Percentiles rank a stretch among this genome's conserved stretches.
Evolutionary conservation across 1,140 invertebrate species (phyloP).

Genomic region (Meloidogyne chitwoodi): DNA sequence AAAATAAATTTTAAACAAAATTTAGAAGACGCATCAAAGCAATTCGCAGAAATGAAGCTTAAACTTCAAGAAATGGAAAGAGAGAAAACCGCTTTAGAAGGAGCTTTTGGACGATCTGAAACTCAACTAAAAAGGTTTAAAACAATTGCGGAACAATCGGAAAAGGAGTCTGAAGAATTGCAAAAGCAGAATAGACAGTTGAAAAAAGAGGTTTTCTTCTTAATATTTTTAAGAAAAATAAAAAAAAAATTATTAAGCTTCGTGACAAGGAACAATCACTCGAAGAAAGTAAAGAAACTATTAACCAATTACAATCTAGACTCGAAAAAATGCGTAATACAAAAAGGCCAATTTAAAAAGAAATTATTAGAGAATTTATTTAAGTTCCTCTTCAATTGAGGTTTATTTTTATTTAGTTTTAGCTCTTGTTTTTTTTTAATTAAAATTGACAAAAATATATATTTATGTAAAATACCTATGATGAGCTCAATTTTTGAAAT

Average conservation of each 20-base stretch:
- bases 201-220: conserved; percentile 79
- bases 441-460: too few species aligned
- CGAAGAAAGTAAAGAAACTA: conserved; percentile 93
- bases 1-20: neutral
- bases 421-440: too few species aligned
- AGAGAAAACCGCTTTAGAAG: conserved; percentile 84
- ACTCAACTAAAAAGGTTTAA: conserved; percentile 90
- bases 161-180: conserved; percentile 88
- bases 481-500: too few species aligned
- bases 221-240: neutral
- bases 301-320: conserved; percentile 88
- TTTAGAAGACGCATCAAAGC: conserved; percentile 75
- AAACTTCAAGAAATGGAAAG: conserved; percentile 92
- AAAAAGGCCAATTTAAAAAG: conserved; percentile 51
- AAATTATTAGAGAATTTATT: neutral
- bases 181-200: conserved; percentile 90
- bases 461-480: too few species aligned
- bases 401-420: too few species aligned
- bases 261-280: conserved; percentile 85
- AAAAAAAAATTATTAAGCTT: conserved; percentile 69
- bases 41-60: conserved; percentile 78
- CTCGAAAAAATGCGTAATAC: conserved; percentile 94
- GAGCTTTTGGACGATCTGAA: conserved; percentile 73
- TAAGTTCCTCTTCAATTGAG: too few species aligned
- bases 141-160: conserved; percentile 81